phyloP scores from a whole-genome alignment of 2,113 vertebrate species.

The Saccopteryx bilineata region DNA sequence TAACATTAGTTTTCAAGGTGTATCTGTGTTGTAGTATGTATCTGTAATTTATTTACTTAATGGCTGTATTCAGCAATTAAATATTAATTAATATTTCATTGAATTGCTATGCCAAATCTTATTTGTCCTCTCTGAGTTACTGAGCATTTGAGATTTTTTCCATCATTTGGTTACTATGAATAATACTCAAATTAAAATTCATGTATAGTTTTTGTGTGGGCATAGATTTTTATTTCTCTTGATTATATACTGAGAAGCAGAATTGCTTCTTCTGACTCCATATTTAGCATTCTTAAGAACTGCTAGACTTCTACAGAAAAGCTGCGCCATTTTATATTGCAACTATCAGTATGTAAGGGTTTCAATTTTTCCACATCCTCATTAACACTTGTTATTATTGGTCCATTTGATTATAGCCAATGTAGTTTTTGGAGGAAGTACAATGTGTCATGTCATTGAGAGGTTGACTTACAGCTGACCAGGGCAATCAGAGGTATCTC shows the following conservation, averaged over 20 bases:
- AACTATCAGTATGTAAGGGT: no score
- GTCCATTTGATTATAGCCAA: neutral
- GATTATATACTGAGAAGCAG: no score
- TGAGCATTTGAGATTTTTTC: neutral
- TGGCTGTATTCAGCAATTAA: neutral
- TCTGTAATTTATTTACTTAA: neutral
- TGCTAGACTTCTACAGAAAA: neutral
- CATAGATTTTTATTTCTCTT: neutral
- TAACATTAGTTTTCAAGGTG: neutral
- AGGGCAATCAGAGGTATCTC: neutral
- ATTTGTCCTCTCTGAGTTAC: neutral
- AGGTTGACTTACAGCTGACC: neutral
- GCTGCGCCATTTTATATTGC: neutral
- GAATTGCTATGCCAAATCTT: no score
- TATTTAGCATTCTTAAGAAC: neutral
- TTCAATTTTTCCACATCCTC: neutral
- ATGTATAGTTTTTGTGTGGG: neutral
- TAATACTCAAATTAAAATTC: neutral
- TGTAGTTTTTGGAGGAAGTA: neutral
- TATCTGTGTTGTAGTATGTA: fast-evolving
- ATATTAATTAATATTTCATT: neutral
- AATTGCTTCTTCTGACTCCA: no score
- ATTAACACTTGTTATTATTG: neutral
- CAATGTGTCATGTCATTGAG: neutral
- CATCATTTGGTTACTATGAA: neutral